Percentiles rank a stretch among this genome's conserved stretches.
Conservation (phyloP, 2,113 vertebrate genomes). For the Ciconia stormi region DNA sequence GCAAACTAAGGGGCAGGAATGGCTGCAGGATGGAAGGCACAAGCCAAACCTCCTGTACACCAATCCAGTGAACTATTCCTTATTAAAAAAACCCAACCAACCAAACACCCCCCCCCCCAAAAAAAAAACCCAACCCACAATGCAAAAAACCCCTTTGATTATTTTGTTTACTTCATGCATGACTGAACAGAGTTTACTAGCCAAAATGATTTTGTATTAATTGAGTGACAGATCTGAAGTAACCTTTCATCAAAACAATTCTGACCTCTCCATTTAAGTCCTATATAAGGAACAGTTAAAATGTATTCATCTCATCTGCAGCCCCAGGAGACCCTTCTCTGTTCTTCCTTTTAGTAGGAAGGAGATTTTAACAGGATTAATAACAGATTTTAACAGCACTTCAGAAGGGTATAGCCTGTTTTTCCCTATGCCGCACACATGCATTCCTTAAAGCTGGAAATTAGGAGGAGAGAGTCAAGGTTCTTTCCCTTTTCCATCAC, state of each 20-base stretch:
- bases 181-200: background rate
- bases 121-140: background rate
- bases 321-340: background rate
- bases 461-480: background rate
- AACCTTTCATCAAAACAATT: background rate
- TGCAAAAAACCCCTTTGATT: background rate
- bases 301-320: background rate
- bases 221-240: background rate
- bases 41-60: background rate
- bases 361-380: background rate
- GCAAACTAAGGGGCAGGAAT: background rate
- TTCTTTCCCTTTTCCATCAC: background rate
- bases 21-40: background rate
- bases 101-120: background rate
- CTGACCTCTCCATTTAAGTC: background rate
- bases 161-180: background rate
- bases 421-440: rapidly evolving
- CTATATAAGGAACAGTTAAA: background rate
- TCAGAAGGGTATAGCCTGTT: background rate
- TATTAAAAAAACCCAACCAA: background rate
- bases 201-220: background rate
- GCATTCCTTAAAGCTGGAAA: background rate
- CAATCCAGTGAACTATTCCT: background rate
- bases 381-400: background rate
- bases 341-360: background rate